These are phyloP conservation scores for Drosophila pruinosa DNA, from an alignment of 1,140 invertebrate genomes.

Conservation along the genomic window DNA sequence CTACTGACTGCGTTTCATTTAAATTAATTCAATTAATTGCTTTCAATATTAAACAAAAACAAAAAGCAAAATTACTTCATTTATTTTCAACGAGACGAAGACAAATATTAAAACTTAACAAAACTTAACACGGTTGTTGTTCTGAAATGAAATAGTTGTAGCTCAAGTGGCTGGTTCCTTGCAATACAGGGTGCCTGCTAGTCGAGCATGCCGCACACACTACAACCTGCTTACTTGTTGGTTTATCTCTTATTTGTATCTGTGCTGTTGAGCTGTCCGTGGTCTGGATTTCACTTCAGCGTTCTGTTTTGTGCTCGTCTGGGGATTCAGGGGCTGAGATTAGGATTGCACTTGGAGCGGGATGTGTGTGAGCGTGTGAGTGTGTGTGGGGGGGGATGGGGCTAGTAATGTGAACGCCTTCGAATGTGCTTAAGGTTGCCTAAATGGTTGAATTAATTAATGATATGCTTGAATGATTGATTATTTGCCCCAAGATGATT, in stretches of 20 bases:
- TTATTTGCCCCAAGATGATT: slow-evolving; percentile 69
- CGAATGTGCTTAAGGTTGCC: slow-evolving; percentile 56
- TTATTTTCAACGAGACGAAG: too few species aligned
- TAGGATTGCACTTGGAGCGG: background rate
- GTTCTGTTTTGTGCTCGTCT: slow-evolving; percentile 2
- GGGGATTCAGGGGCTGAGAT: background rate
- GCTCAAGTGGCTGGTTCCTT: too few species aligned
- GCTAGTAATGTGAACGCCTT: slow-evolving; percentile 22
- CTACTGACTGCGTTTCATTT: too few species aligned
- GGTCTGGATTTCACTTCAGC: background rate
- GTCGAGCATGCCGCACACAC: background rate
- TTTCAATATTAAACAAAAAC: too few species aligned
- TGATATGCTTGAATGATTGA: slow-evolving; percentile 78
- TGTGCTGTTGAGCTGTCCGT: slow-evolving; percentile 11
- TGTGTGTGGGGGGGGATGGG: background rate
- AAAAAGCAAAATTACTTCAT: too few species aligned
- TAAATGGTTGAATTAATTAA: slow-evolving; percentile 77
- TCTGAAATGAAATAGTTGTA: too few species aligned
- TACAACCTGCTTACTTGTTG: slow-evolving; percentile 1
- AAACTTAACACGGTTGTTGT: too few species aligned
- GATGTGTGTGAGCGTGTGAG: background rate
- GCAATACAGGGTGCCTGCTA: background rate
- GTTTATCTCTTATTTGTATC: slow-evolving; percentile 39
- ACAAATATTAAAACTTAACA: too few species aligned
- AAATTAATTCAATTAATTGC: too few species aligned